Evolutionary conservation across 2,888 invertebrate genomes (phyloP).

Genomic region (Alcis repandata): DNA sequence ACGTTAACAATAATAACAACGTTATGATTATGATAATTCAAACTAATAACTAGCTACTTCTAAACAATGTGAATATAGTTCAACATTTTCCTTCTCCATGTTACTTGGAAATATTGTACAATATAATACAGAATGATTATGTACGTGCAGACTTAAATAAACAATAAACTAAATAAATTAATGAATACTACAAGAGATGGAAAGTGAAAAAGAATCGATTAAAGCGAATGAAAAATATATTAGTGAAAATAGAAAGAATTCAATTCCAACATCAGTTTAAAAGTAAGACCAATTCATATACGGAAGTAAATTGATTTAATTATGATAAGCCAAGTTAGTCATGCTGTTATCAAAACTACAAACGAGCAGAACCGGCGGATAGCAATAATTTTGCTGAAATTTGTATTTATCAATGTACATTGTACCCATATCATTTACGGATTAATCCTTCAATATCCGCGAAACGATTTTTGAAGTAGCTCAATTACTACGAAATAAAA

Average conservation of each 20-base stretch:
- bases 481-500: slow-evolving; percentile 24
- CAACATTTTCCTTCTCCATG: not conserved
- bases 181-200: not conserved
- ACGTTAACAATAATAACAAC: too few species aligned
- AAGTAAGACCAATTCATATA: not conserved
- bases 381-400: not conserved
- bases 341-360: slow-evolving; percentile 5
- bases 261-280: not conserved
- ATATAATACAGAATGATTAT: not conserved
- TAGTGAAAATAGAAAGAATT: too few species aligned
- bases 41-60: not conserved
- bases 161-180: not conserved
- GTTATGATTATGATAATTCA: not conserved
- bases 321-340: slow-evolving; percentile 5
- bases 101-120: not conserved
- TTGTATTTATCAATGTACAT: not conserved
- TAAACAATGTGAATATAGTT: not conserved
- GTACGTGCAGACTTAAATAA: not conserved
- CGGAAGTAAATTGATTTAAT: slow-evolving; percentile 4
- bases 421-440: slow-evolving; percentile 19
- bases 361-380: not conserved
- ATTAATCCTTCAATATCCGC: slow-evolving; percentile 41
- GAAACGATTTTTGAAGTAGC: slow-evolving; percentile 31
- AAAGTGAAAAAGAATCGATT: not conserved
- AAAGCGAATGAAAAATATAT: not conserved